These are phyloP conservation scores for Microchrysa polita DNA, from an alignment of 2,888 invertebrate genomes.

Conservation along the genomic window DNA sequence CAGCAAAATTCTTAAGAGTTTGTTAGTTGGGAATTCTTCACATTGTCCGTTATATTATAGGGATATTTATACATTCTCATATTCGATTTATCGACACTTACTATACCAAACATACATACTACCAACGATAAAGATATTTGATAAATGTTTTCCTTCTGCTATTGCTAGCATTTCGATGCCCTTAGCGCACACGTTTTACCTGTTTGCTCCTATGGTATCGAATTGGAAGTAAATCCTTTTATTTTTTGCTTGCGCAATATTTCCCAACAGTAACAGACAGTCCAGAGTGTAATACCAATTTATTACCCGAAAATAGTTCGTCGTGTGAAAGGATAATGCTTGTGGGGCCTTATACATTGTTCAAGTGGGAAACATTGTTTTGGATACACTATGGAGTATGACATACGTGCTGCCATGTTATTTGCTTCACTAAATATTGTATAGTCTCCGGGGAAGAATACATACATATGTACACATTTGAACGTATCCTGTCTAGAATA, in stretches of 20 bases:
- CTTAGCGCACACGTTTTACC: background rate
- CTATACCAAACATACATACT: constrained; percentile 4
- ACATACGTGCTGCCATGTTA: too few species aligned
- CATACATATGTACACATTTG: too few species aligned
- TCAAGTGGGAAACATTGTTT: constrained; percentile 30
- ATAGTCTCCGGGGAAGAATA: too few species aligned
- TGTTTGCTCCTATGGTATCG: background rate
- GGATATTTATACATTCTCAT: too few species aligned
- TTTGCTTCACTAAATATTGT: too few species aligned
- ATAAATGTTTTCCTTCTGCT: constrained; percentile 27
- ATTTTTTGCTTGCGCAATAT: background rate
- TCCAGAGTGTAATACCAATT: constrained; percentile 13
- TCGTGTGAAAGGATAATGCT: background rate
- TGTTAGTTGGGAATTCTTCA: too few species aligned
- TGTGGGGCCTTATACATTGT: constrained; percentile 3
- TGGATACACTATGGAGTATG: background rate
- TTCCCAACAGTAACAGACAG: background rate
- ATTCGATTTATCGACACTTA: constrained; percentile 42
- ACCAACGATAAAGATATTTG: constrained; percentile 14
- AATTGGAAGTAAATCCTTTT: too few species aligned
- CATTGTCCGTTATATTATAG: too few species aligned
- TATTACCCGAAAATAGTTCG: constrained; percentile 33
- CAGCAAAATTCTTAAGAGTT: too few species aligned
- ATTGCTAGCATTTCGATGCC: constrained; percentile 6
- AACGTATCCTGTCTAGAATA: too few species aligned